phyloP scores from a whole-genome alignment of 2,113 vertebrate species.

The Arothron firmamentum region DNA sequence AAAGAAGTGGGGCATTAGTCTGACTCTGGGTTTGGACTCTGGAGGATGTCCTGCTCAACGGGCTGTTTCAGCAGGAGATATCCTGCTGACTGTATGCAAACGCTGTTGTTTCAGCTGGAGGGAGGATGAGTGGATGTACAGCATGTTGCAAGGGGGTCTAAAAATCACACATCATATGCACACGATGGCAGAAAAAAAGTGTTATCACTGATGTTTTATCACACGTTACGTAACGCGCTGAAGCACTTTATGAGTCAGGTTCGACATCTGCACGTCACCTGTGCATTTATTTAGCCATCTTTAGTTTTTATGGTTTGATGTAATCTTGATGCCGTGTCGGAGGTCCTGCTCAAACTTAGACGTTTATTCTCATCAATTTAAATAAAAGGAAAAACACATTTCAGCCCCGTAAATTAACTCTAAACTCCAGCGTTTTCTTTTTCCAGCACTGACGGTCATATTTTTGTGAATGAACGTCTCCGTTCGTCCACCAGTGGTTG shows the following conservation, averaged over 20 bases:
- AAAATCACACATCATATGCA: not conserved
- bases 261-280: no score
- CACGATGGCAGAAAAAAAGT: slow-evolving; percentile 2
- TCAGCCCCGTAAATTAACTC: no score
- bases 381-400: no score
- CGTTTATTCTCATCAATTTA: no score
- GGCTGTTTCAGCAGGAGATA: slow-evolving; percentile 24
- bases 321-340: no score
- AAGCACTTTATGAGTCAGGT: no score
- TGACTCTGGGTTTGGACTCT: slow-evolving; percentile 7
- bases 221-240: no score
- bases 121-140: slow-evolving; percentile 1
- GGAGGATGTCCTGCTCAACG: slow-evolving; percentile 18
- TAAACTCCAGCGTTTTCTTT: not conserved
- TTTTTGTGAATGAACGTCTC: slow-evolving; percentile 68
- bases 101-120: slow-evolving; percentile 57
- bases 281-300: no score
- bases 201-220: not conserved
- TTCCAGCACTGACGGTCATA: not conserved
- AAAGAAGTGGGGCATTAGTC: slow-evolving; percentile 18
- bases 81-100: slow-evolving; percentile 38
- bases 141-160: slow-evolving; percentile 7
- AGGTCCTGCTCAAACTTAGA: no score
- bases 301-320: no score
- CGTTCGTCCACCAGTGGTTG: slow-evolving; percentile 60